Evolutionary conservation across 2,797 vertebrate genomes (phyloP), one percentile per base, ranked within the genome.

Genomic region (Esox lucius): DNA sequence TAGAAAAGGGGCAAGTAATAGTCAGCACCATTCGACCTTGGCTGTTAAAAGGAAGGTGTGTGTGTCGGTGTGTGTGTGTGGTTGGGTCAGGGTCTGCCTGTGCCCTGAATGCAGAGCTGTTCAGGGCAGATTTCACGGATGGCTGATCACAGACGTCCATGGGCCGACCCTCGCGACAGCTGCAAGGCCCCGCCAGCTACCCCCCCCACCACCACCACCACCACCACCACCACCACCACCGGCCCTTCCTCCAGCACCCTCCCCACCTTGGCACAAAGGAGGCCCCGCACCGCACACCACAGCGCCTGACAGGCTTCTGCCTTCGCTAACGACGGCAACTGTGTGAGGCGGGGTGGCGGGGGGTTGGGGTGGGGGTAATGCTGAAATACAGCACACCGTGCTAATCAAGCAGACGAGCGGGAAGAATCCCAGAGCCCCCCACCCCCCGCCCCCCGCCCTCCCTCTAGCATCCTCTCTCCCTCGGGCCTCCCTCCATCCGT

Each of bases 91-190:
- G 87, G 64, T 35, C 64, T 65, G 64, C 64, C 64, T 65, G 64
- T 84, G 88, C 91, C 86, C 88, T 94, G 93, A 94, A 94, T 93
- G 87, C 88, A 81, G 88, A 89, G 90, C 87, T 94, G 93, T 94
- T 91, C 92, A 92, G 90, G 90, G 90, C 89, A 91, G 93, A 95
- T 95, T 95, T 95, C 87, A 93, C 92, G 94, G 91, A 93, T 93
- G 91, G 94, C 91, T 94, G 94, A 95, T 95, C 94, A 95, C 91
- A 95, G 94, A 90, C 91, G 92, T 93, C 92, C 87, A 82, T 91
- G 91, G 70, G 80, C 92, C 83, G 85, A 88, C 88, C 88, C 87
- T 91, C 91, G 89, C 92, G 93, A 95, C 95, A 96, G 95, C 95
- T 95, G 95, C 95, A 94, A 92, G 91, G 91, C 91, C 80, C 93